These are phyloP conservation scores for Drosophila basisetae DNA, from an alignment of 2,888 invertebrate species.

Conservation along the genomic window DNA sequence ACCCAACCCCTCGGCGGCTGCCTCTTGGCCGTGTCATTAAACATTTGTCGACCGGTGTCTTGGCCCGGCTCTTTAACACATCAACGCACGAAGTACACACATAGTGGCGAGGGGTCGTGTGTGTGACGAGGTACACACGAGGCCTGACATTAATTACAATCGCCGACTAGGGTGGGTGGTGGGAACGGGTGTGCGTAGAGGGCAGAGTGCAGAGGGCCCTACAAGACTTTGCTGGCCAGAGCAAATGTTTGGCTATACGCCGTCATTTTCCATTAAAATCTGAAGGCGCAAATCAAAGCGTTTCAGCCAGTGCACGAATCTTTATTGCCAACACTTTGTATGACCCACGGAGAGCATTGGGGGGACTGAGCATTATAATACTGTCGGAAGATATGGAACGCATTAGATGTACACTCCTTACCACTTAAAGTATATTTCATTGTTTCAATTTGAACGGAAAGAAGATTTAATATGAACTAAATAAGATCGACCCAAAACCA, in stretches of 20 bases:
- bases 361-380: neutral
- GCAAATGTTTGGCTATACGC: slow-evolving; percentile 19
- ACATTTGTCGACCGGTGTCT: slow-evolving; percentile 62
- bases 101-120: neutral
- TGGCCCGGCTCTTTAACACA: slow-evolving; percentile 60
- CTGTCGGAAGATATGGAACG: neutral
- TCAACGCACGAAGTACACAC: slow-evolving; percentile 59
- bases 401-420: neutral
- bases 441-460: neutral
- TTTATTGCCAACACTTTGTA: slow-evolving; percentile 16
- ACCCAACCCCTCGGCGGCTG: neutral
- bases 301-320: slow-evolving; percentile 9
- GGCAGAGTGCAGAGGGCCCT: neutral
- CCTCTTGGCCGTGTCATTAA: slow-evolving; percentile 66
- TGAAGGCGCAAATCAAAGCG: slow-evolving; percentile 58
- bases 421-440: neutral
- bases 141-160: slow-evolving; percentile 65
- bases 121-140: slow-evolving; percentile 8
- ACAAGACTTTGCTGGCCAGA: neutral
- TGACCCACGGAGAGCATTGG: neutral
- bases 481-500: neutral
- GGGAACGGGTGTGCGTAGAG: too few species aligned
- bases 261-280: slow-evolving; percentile 52
- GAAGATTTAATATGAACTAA: neutral
- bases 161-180: neutral